Evolutionary conservation across 2,797 vertebrate genomes (phyloP).

Genomic region (Hirundo rustica): DNA sequence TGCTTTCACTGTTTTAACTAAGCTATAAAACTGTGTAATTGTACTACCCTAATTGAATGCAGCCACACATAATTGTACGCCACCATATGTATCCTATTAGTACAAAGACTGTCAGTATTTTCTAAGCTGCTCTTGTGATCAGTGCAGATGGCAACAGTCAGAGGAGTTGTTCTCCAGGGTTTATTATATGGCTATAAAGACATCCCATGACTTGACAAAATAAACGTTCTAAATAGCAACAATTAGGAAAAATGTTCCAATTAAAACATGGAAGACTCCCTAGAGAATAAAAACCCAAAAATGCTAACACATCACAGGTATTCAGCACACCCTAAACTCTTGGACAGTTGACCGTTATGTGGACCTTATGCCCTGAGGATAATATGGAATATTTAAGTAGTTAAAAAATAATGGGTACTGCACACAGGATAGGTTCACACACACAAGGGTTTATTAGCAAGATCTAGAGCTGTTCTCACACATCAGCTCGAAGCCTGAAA

Average conservation of each 20-base stretch:
- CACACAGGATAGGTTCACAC: neutral
- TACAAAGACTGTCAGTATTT: conserved; percentile 76
- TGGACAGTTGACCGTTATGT: neutral
- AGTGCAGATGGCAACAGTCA: conserved; percentile 79
- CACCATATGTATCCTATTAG: conserved; percentile 81
- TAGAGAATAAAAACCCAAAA: neutral
- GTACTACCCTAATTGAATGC: conserved; percentile 81
- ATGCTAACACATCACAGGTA: conserved; percentile 2
- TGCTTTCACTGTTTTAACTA: conserved; percentile 80
- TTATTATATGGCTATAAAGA: conserved; percentile 80
- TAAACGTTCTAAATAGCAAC: conserved; percentile 75
- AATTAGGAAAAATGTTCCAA: conserved; percentile 76
- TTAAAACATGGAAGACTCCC: conserved; percentile 65
- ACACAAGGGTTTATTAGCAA: neutral
- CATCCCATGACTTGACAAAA: conserved; percentile 76
- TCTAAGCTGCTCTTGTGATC: conserved; percentile 74
- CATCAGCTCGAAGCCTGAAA: neutral
- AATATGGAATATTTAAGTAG: neutral
- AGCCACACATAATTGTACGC: conserved; percentile 75
- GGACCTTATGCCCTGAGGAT: neutral
- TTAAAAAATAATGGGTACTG: neutral
- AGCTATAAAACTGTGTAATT: conserved; percentile 82
- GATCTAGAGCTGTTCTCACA: neutral
- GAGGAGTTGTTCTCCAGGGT: conserved; percentile 76
- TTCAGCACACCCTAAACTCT: neutral